Percentiles rank a stretch among this genome's conserved stretches.
Evolutionary conservation across 2,113 vertebrate genomes (phyloP).

Genomic region (Hystrix cristata): DNA sequence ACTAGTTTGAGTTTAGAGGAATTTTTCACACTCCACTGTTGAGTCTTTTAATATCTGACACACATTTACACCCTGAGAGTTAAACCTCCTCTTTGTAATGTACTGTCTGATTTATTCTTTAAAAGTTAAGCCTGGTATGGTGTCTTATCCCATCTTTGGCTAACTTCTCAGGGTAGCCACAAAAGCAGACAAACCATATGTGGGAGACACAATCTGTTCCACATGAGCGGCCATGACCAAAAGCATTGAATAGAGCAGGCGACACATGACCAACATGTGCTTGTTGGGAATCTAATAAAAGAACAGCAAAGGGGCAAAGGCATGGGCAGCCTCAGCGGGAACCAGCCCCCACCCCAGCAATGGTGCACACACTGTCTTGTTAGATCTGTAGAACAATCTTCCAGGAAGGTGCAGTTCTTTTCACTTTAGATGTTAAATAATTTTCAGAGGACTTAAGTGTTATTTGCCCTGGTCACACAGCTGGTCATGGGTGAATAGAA

Average conservation of each 20-base stretch:
- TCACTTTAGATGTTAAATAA: background rate
- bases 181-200: background rate
- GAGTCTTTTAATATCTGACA: background rate
- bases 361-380: background rate
- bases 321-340: fast-evolving
- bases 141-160: background rate
- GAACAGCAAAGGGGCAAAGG: background rate
- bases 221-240: background rate
- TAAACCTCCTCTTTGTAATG: background rate
- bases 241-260: background rate
- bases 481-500: background rate
- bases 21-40: background rate
- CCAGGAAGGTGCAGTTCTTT: background rate
- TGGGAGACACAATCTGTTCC: background rate
- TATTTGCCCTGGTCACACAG: background rate
- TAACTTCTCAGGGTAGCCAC: background rate
- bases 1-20: background rate
- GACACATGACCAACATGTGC: background rate
- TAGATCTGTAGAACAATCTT: background rate
- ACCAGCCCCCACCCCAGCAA: fast-evolving
- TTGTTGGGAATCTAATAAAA: background rate
- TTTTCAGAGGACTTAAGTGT: background rate
- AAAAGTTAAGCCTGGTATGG: background rate
- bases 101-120: background rate
- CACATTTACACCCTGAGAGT: background rate